Base-by-base conservation (phyloP, 2,113 vertebrate species). In the Trematomus loennbergii region DNA sequence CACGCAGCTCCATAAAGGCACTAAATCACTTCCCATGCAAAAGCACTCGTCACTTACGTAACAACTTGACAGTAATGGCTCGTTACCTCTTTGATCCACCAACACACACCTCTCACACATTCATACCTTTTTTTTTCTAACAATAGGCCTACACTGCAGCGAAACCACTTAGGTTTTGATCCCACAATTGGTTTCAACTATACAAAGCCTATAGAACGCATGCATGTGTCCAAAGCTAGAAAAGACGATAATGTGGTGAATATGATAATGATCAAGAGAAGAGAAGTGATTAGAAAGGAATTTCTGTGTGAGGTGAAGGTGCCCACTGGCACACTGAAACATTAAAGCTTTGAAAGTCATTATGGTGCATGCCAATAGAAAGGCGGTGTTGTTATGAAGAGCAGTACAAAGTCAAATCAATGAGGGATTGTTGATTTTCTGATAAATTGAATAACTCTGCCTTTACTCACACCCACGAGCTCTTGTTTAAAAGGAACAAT, bases 41-140 rank as follows among this genome's bases (percentile, higher is more conserved):
- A 91, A 87, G 75, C 74, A 68, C 84, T 88, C 87, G 75, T 75
- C 79, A 73, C 87, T 92, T 89, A 88, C 64, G 33, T 86, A 91
- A 94, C 62, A 46, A 87, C 79, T 89, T 90, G 88, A 89, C 85
- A 78, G 86, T 88, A 88, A 93, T 89, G 89, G 93, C 86, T 93
- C 81, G 65, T 93, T 90, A 91, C 82, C 72, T 50, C 88, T 91
- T 91, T 91, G 89, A 91, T 91, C 90, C 92, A 89, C 89, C 91
- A 76, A 91, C 93, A 91, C 89, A 84, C 88, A 81, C 85, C 84
- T 88, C 88, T 88, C 88, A 82, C 78, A 87, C 87, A 77, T 84
- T 86, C 79, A 85, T 87, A 83, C 82, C 57, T 70, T 74, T 63
- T 75, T 7, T 8, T 40, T 40, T 8, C 84, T 83, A 91, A 90